A percentile compares a stretch with the other conserved stretches of the same genome.
phyloP scores from a whole-genome alignment of 1,140 invertebrate species.

The Drosophila punjabiensis region DNA sequence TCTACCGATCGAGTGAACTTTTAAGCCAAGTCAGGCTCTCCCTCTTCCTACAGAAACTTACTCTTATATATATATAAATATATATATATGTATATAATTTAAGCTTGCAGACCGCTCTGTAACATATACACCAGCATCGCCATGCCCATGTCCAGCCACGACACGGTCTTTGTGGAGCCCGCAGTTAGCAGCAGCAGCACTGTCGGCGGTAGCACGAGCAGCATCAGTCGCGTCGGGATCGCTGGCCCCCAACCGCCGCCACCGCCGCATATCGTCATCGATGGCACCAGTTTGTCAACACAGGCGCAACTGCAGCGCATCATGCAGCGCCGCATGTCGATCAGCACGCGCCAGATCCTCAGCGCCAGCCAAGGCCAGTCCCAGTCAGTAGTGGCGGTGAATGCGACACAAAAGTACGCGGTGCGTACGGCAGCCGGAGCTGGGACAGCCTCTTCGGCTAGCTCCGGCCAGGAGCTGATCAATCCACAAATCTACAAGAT shows the following conservation, averaged over 20 bases:
- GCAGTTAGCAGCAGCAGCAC: constrained; percentile 52
- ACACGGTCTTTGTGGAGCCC: constrained; percentile 72
- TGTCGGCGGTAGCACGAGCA: constrained; percentile 40
- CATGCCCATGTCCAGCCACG: constrained; percentile 75
- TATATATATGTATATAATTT: constrained; percentile 28
- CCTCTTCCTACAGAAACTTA: constrained; percentile 26
- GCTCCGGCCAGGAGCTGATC: constrained; percentile 61
- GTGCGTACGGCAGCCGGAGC: constrained; percentile 56
- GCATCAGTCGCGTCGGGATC: constrained; percentile 21
- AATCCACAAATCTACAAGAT: constrained; percentile 84
- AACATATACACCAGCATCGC: constrained; percentile 20
- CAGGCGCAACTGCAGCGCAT: constrained; percentile 76
- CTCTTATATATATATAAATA: not conserved
- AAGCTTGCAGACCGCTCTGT: constrained; percentile 43
- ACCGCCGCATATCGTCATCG: constrained; percentile 69
- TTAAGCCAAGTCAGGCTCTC: constrained; percentile 40
- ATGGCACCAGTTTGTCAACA: constrained; percentile 67
- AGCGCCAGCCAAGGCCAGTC: constrained; percentile 54
- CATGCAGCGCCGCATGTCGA: constrained; percentile 75
- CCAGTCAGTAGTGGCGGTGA: constrained; percentile 48
- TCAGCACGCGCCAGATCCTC: constrained; percentile 57
- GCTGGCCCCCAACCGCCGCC: constrained; percentile 52
- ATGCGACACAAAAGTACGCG: constrained; percentile 67
- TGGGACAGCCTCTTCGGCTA: constrained; percentile 29
- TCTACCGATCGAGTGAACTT: constrained; percentile 55